Evolutionary conservation across 2,888 invertebrate species (phyloP).

Genomic region (Holacanthella duospinosa): DNA sequence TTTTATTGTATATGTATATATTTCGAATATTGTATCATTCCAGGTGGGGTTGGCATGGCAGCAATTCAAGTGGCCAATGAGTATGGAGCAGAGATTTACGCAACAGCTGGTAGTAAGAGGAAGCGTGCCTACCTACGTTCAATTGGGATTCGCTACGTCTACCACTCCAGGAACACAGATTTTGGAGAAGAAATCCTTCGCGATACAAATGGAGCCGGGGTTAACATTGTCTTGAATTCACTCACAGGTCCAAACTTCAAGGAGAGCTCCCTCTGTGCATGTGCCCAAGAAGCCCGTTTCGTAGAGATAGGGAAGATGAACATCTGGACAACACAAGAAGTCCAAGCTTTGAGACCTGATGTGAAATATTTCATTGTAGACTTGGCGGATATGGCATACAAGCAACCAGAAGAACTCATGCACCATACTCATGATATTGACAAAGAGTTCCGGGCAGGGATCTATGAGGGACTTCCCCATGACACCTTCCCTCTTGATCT

Average conservation of each 20-base stretch:
- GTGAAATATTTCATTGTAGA: conserved; percentile 21
- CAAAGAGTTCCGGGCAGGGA: conserved; percentile 2
- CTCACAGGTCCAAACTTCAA: conserved; percentile 27
- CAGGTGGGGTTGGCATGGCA: conserved; percentile 23
- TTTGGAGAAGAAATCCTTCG: conserved; percentile 19
- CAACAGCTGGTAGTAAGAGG: conserved; percentile 23
- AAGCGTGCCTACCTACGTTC: conserved; percentile 19
- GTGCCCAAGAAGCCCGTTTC: conserved; percentile 18
- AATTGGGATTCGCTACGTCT: conserved; percentile 22
- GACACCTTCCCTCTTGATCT: conserved; percentile 17
- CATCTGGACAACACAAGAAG: conserved; percentile 22
- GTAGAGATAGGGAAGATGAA: conserved; percentile 26
- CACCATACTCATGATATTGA: conserved; percentile 12
- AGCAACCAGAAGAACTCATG: conserved; percentile 6
- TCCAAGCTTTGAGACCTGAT: conserved; percentile 16
- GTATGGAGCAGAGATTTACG: conserved; percentile 17
- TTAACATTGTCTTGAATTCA: conserved; percentile 23
- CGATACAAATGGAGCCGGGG: conserved; percentile 15
- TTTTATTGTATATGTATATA: too few species aligned
- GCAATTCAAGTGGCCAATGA: conserved; percentile 21
- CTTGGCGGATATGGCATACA: conserved; percentile 10
- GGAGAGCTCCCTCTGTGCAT: conserved; percentile 17
- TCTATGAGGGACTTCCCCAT: conserved; percentile 19
- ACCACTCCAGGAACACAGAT: conserved; percentile 23
- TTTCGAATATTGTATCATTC: too few species aligned